Conservation (phyloP, 1,140 invertebrate species). For the Bombus balteatus region DNA sequence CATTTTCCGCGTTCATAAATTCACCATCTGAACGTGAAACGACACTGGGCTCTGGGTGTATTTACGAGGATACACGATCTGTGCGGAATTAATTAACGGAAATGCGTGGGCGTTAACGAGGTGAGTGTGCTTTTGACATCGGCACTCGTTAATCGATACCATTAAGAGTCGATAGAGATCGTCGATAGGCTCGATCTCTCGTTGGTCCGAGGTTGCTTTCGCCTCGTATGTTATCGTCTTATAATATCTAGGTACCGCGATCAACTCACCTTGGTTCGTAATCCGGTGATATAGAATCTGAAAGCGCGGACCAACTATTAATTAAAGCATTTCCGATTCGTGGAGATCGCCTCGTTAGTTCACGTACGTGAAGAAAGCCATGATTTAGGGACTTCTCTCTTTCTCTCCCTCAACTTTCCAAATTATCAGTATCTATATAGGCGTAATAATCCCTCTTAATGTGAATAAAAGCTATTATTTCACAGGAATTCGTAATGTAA, state of each 20-base stretch:
- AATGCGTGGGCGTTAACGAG: slow-evolving; percentile 53
- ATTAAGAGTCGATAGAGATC: slow-evolving; percentile 66
- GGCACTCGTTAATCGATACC: slow-evolving; percentile 60
- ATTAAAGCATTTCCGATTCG: slow-evolving; percentile 59
- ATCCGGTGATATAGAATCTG: slow-evolving; percentile 61
- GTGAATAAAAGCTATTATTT: too few relatives aligned
- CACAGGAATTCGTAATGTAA: too few relatives aligned
- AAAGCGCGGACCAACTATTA: slow-evolving; percentile 64
- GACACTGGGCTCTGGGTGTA: slow-evolving; percentile 11
- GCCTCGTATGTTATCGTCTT: slow-evolving; percentile 36
- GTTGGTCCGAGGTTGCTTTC: slow-evolving; percentile 30
- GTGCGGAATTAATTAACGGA: slow-evolving; percentile 63
- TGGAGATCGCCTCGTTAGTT: slow-evolving; percentile 67
- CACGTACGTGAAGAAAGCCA: slow-evolving; percentile 69
- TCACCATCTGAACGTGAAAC: slow-evolving; percentile 37
- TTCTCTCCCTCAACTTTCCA: slow-evolving; percentile 37
- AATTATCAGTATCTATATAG: not conserved
- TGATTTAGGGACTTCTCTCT: slow-evolving; percentile 64
- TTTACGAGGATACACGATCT: not conserved
- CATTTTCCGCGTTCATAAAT: slow-evolving; percentile 50
- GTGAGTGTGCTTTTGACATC: slow-evolving; percentile 41
- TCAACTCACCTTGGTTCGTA: slow-evolving; percentile 35
- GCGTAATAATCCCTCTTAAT: too few relatives aligned
- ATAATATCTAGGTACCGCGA: slow-evolving; percentile 20
- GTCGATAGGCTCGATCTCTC: not conserved